A percentile compares a stretch with the other conserved stretches of the same genome.
These are phyloP conservation scores for Micoletzkya japonica DNA, from an alignment of 2,888 invertebrate species.

Conservation along the genomic window DNA sequence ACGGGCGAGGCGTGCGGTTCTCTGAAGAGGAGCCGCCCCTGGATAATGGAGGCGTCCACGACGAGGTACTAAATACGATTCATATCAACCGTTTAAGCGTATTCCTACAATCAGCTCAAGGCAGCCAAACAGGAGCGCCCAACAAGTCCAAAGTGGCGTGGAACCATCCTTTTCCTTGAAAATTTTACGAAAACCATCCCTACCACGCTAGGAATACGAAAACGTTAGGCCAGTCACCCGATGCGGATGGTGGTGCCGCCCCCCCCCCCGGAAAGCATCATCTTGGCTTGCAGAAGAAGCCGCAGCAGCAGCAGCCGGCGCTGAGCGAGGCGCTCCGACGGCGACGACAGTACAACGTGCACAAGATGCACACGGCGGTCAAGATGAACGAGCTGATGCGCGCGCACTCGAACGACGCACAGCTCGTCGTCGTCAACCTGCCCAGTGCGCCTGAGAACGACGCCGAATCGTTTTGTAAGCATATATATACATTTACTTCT, in stretches of 20 bases:
- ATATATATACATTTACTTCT: too few species aligned
- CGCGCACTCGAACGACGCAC: slow-evolving; percentile 92
- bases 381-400: slow-evolving; percentile 97
- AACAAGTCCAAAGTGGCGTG: too few species aligned
- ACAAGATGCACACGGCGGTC: slow-evolving; percentile 98
- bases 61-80: too few species aligned
- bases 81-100: too few species aligned
- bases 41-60: slow-evolving; percentile 15
- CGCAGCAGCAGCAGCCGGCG: background rate
- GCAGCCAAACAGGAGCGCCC: too few species aligned
- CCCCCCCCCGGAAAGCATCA: background rate
- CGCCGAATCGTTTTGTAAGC: slow-evolving; percentile 61
- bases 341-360: slow-evolving; percentile 72
- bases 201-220: too few species aligned
- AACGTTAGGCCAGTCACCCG: background rate
- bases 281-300: background rate
- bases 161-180: too few species aligned
- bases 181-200: too few species aligned
- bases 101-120: background rate
- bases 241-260: background rate
- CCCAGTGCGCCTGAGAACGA: slow-evolving; percentile 81
- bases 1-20: slow-evolving; percentile 42
- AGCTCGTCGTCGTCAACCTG: slow-evolving; percentile 95
- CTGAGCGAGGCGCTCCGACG: slow-evolving; percentile 27
- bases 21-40: slow-evolving; percentile 22